Evolutionary conservation across 1,140 invertebrate species (phyloP).

Genomic region (Heliothis subflexa): DNA sequence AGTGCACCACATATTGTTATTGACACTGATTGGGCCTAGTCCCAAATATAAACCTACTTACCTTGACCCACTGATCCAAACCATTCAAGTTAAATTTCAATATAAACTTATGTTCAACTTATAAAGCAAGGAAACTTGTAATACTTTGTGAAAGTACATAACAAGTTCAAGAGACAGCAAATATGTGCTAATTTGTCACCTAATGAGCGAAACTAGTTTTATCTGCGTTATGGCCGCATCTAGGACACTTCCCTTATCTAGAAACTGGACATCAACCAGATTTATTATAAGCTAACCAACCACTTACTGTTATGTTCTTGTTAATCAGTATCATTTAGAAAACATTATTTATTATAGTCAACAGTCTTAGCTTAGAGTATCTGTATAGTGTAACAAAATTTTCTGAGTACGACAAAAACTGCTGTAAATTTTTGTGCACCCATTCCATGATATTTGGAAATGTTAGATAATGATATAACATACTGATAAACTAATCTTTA

Average conservation of each 20-base stretch:
- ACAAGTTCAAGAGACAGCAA: slow-evolving; percentile 10
- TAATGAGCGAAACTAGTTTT: slow-evolving; percentile 59
- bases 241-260: slow-evolving; percentile 54
- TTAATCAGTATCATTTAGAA: no score
- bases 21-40: not conserved
- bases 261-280: slow-evolving; percentile 53
- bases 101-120: not conserved
- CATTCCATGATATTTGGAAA: no score
- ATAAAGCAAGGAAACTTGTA: not conserved
- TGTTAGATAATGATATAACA: no score
- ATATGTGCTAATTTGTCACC: slow-evolving; percentile 45
- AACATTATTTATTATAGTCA: no score
- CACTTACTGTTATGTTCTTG: not conserved
- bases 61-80: slow-evolving; percentile 27
- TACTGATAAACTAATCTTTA: not conserved
- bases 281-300: slow-evolving; percentile 21
- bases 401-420: no score
- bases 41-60: slow-evolving; percentile 1
- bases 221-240: slow-evolving; percentile 45
- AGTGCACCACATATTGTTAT: not conserved
- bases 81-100: not conserved
- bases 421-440: no score
- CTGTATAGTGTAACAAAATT: no score
- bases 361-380: no score
- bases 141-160: slow-evolving; percentile 39